Evolutionary conservation across 2,888 invertebrate genomes (phyloP).

Genomic region (Pachydiplax longipennis): DNA sequence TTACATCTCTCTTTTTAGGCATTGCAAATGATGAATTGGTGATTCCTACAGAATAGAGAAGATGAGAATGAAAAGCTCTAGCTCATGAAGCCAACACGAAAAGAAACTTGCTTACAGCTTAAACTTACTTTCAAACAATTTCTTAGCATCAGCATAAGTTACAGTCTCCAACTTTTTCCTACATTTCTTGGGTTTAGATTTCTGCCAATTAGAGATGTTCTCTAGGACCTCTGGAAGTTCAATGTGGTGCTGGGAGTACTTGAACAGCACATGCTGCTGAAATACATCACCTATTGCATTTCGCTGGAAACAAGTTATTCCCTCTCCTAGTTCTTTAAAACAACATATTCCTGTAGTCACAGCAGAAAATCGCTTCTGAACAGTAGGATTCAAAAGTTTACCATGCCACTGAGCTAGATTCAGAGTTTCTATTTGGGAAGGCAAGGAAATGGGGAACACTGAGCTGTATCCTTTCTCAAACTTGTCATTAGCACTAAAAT

Average conservation of each 20-base stretch:
- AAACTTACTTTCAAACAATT: neutral
- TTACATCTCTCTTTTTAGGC: too few species aligned
- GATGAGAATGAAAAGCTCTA: neutral
- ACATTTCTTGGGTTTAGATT: neutral
- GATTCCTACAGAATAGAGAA: too few species aligned
- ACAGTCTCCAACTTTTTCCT: neutral
- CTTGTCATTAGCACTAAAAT: neutral
- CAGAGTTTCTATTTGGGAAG: neutral
- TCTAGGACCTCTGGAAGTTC: neutral
- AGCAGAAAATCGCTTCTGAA: neutral
- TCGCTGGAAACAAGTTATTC: neutral
- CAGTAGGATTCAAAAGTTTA: neutral
- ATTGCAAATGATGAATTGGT: too few species aligned
- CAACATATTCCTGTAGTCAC: neutral
- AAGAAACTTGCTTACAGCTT: neutral
- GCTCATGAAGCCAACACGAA: neutral
- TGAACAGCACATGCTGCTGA: neutral
- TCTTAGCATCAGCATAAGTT: neutral
- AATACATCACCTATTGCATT: neutral
- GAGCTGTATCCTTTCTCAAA: neutral
- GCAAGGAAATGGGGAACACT: neutral
- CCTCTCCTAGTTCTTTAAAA: neutral
- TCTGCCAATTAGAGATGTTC: neutral
- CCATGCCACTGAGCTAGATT: slow-evolving; percentile 8
- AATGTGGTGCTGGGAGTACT: neutral